Evolutionary conservation across 2,888 invertebrate species (phyloP).

Genomic region (Linyphia triangularis): DNA sequence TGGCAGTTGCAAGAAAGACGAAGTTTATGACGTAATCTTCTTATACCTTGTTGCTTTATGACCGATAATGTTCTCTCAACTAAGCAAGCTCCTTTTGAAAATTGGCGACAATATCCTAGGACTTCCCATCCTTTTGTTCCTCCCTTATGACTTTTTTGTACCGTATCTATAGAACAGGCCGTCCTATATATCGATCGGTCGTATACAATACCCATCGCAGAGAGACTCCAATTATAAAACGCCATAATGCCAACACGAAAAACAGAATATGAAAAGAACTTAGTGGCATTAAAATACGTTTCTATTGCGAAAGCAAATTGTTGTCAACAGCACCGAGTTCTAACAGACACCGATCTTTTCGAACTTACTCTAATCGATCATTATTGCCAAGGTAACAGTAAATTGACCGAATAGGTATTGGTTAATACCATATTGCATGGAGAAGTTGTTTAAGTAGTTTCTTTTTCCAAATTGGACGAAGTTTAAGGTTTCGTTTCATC

Average conservation of each 20-base stretch:
- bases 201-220: not conserved
- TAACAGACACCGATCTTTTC: slow-evolving; percentile 63
- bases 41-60: not conserved
- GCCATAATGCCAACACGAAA: slow-evolving; percentile 11
- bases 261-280: not conserved
- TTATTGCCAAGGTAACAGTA: slow-evolving; percentile 67
- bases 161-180: not conserved
- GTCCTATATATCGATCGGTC: not conserved
- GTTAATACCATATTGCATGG: slow-evolving; percentile 20
- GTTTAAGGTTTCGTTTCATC: not conserved
- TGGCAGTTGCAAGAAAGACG: too few relatives aligned
- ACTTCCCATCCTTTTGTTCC: not conserved
- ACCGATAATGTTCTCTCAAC: not conserved
- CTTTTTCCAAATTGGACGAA: slow-evolving; percentile 16
- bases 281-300: slow-evolving; percentile 19
- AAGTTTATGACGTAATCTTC: too few relatives aligned
- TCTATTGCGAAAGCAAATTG: slow-evolving; percentile 30
- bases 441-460: slow-evolving; percentile 24
- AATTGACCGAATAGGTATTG: slow-evolving; percentile 69
- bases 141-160: not conserved
- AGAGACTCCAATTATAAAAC: slow-evolving; percentile 19
- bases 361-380: slow-evolving; percentile 62
- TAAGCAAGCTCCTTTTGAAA: not conserved
- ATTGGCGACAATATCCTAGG: not conserved
- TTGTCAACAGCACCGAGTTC: slow-evolving; percentile 41